Base-by-base conservation (phyloP, 2,797 vertebrate genomes). In the Takifugu rubripes region DNA sequence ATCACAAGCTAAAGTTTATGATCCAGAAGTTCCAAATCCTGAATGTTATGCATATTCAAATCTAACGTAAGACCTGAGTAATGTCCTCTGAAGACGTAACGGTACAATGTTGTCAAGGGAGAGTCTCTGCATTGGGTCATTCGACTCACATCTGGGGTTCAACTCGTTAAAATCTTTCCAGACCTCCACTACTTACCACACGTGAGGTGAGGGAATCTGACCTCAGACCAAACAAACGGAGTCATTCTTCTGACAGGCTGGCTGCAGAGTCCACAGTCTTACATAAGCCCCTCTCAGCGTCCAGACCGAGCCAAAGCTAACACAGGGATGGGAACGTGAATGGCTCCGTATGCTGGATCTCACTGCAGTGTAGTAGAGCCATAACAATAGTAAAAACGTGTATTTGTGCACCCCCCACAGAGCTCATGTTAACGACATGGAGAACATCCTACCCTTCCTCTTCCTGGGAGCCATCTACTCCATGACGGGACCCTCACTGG, bases 361-460 rank as follows among this genome's bases (percentile, higher is more conserved):
- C 16, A 5, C 27, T n/a, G 4, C 8, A 6, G 9, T 21, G 2
- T 5, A 27, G 29, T 27, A 57, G 56, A 70, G 9, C 61, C 51
- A 54, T 25, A 3, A 21, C 33, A 14, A 29, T 5, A 46, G 25
- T 54, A 3, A 49, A 33, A 26, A 0, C 0, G 4, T 5, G 25
- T 75, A 6, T 21, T 46, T 46, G 7, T 45, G 69, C 0, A 26
- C 8, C 57, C 1, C 52, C 15, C 66, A 3, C 63, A 99, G 97
- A 61, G 94, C 94, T 54, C 96, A 98, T 63, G 25, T 49, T 2
- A 99, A 99, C 0, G 97, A 97, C 86, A 82, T 97, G 90, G 97
- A 99, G 86, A 99, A 93, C 87, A 97, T 99, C 79, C 87, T 92
- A 2, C 94, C 97, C 0, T 99, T 99, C 87, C 90, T 99, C 29